These are phyloP conservation scores for Iphiclides podalirius DNA, from an alignment of 2,888 invertebrate species.

Conservation along the genomic window DNA sequence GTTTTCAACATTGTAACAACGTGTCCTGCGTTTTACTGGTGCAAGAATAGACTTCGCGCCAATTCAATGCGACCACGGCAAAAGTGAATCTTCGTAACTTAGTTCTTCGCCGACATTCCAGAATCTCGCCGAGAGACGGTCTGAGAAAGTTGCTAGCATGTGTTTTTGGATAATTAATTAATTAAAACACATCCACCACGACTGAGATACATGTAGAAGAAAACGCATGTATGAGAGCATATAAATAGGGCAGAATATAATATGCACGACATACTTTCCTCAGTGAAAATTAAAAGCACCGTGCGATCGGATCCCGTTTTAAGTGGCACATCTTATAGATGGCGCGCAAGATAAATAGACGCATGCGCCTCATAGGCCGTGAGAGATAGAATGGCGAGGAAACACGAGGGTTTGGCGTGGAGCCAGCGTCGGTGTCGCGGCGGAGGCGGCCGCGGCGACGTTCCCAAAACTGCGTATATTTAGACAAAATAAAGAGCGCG, in stretches of 20 bases:
- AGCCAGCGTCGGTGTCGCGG: slow-evolving; percentile 70
- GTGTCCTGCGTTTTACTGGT: slow-evolving; percentile 42
- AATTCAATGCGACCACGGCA: slow-evolving; percentile 53
- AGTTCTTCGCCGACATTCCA: slow-evolving; percentile 49
- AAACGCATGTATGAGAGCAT: no score
- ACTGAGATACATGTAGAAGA: no score
- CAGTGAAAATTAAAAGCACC: background rate
- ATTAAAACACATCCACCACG: no score
- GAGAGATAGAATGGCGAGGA: slow-evolving; percentile 60
- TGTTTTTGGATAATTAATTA: no score
- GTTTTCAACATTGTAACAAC: slow-evolving; percentile 58
- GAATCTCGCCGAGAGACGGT: slow-evolving; percentile 45
- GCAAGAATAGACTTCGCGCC: slow-evolving; percentile 66
- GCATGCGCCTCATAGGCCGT: slow-evolving; percentile 38
- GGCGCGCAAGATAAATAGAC: slow-evolving; percentile 24
- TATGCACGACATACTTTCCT: no score
- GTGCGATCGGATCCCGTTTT: background rate
- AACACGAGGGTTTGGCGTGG: slow-evolving; percentile 63
- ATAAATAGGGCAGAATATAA: no score
- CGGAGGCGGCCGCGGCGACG: slow-evolving; percentile 68
- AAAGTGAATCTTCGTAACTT: slow-evolving; percentile 47
- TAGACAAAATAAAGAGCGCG: slow-evolving; percentile 80
- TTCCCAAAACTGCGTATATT: slow-evolving; percentile 81
- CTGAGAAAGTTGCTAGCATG: no score
- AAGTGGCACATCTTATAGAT: slow-evolving; percentile 11